Evolutionary conservation across 2,797 vertebrate species (phyloP), one percentile per base, ranked within the genome.

Genomic region (Rhabdophis nuchalis): DNA sequence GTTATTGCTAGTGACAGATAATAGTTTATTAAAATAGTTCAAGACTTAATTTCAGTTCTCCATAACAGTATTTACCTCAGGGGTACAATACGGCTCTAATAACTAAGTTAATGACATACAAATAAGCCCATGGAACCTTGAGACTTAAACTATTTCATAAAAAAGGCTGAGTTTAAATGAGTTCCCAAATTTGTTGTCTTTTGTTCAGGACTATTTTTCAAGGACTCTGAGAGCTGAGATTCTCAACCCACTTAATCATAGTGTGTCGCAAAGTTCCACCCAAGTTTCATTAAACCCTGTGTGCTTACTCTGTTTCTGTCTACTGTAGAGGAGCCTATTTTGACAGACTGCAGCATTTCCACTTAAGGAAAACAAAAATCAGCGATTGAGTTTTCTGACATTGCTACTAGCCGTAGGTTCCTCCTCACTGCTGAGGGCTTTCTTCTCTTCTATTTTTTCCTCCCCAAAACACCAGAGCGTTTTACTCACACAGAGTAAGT

Each of bases 21-120:
- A 89, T 89, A 89, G 68, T 89, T 41, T 58, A 68, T 72, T 90
- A 57, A 54, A 90, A 56, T 58, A 57, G 72, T 90, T 90, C 56
- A 58, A 36, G 56, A 58, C 46, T 85, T 90, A 85, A 90, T 90
- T 90, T 68, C 46, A 68, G 50, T 68, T 11, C 50, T 27, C 29
- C 41, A 85, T 29, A 85, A 85, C 32, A 85, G 25, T 18, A 68
- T 50, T 68, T 89, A 89, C 52, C 88, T 89, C 16, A 2, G 61
- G 60, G 88, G 61, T 50, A 53, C 50, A 68, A 61, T 53, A 6
- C 5, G 6, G 60, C 18, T 89, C 16, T 89, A 89, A 89, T 89
- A 54, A 89, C 10, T 89, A 68, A 89, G 29, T 68, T 68, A 89
- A 89, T 68, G 60, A 89, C 50, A 89, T 68, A 89, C 52, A 52